Conservation (phyloP, 2,113 vertebrate genomes). For the Oncorhynchus nerka region DNA sequence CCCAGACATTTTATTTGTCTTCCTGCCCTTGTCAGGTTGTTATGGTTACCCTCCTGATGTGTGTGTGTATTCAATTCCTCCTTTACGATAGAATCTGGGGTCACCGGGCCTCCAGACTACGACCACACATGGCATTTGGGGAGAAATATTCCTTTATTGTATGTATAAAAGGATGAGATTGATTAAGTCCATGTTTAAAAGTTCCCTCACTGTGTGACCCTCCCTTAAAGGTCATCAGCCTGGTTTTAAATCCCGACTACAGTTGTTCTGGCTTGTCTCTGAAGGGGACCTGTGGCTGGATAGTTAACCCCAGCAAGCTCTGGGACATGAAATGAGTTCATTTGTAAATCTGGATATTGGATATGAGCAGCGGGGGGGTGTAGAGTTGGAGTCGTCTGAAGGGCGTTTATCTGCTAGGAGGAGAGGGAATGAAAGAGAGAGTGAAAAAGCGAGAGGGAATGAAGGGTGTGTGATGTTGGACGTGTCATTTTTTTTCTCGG, state of each 20-base stretch:
- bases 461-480: background rate
- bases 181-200: slow-evolving; percentile 28
- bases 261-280: slow-evolving; percentile 10
- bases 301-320: slow-evolving; percentile 4
- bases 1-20: background rate
- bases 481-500: no score
- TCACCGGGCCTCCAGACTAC: background rate
- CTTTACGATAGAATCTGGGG: slow-evolving; percentile 12
- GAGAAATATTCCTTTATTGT: background rate
- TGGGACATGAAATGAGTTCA: slow-evolving; percentile 3
- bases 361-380: background rate
- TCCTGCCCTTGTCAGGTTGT: slow-evolving; percentile 22
- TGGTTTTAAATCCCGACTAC: background rate
- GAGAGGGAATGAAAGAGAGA: background rate
- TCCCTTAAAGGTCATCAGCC: slow-evolving; percentile 3
- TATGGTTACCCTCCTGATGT: slow-evolving; percentile 30
- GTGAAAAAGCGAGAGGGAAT: background rate
- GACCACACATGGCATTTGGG: slow-evolving; percentile 20
- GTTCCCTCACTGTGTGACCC: background rate
- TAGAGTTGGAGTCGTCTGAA: background rate
- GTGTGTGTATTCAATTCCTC: slow-evolving; percentile 29
- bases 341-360: background rate
- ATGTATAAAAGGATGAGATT: slow-evolving; percentile 1
- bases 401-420: background rate
- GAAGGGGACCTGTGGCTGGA: background rate